phyloP scores from a whole-genome alignment of 2,113 vertebrate genomes.

The Ophiodon elongatus region DNA sequence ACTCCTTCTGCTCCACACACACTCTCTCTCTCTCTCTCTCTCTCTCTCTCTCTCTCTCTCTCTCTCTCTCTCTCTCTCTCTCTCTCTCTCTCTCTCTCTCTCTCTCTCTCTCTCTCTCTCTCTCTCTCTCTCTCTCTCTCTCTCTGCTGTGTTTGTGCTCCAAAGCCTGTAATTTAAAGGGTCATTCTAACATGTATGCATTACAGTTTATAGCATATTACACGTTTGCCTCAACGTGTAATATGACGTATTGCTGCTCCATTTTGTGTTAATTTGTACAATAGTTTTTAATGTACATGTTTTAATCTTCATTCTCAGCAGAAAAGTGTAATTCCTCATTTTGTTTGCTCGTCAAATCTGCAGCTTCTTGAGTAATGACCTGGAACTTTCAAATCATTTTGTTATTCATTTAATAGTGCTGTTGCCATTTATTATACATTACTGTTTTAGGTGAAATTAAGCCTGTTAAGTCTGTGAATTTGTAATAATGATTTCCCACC shows the following conservation, averaged over 20 bases:
- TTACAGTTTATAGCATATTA: background rate
- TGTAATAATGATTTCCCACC: background rate
- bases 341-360: background rate
- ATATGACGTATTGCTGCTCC: background rate
- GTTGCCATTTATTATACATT: background rate
- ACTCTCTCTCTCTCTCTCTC: no score
- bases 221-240: no score
- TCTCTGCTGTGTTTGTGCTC: no score
- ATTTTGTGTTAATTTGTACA: background rate
- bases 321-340: slow-evolving; percentile 6
- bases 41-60: no score
- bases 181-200: background rate
- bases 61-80: no score
- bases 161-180: background rate
- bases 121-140: no score
- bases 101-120: no score
- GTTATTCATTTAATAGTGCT: slow-evolving; percentile 2
- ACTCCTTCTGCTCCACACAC: background rate
- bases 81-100: no score
- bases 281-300: background rate
- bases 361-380: background rate
- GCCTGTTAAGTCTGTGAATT: background rate
- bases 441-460: background rate
- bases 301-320: background rate
- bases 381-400: slow-evolving; percentile 13